Percentiles rank a stretch among this genome's conserved stretches.
These are phyloP conservation scores for Sinocyclocheilus rhinocerous DNA, from an alignment of 2,113 vertebrate species.

Conservation along the genomic window DNA sequence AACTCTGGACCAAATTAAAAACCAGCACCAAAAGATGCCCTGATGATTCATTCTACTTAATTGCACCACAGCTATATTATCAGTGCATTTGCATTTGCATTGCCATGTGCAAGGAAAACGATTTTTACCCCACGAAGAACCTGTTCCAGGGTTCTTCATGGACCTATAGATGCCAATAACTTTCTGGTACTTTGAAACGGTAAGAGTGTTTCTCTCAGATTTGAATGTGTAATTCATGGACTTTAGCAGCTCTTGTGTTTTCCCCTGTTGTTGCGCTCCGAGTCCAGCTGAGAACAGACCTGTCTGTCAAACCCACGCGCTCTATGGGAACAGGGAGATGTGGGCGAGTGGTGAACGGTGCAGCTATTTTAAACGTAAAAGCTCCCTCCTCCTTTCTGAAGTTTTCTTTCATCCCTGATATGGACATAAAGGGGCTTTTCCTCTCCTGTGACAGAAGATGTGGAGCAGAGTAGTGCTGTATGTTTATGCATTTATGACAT, in stretches of 20 bases:
- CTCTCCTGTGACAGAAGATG: not conserved
- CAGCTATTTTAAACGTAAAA: conserved; percentile 27
- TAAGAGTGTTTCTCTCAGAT: not conserved
- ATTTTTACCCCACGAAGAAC: not conserved
- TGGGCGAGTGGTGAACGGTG: conserved; percentile 24
- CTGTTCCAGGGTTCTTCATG: not conserved
- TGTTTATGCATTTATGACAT: not conserved
- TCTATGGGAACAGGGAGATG: conserved; percentile 14
- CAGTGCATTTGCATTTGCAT: not conserved
- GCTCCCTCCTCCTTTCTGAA: conserved; percentile 21
- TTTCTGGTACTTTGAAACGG: not conserved
- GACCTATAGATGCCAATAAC: not conserved
- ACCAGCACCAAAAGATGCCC: not conserved
- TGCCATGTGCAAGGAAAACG: not conserved
- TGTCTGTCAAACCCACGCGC: conserved; percentile 50
- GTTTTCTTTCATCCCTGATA: conserved; percentile 13
- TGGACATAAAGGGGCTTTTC: conserved; percentile 22
- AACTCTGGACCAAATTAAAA: conserved; percentile 5
- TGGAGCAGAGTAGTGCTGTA: not conserved
- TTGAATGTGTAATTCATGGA: not conserved
- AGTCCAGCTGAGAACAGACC: conserved; percentile 12
- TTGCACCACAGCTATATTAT: not conserved
- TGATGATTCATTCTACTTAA: conserved; percentile 9
- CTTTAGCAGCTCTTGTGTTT: conserved; percentile 1
- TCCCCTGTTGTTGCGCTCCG: not conserved